Conservation (phyloP, 2,113 vertebrate species). For the Pelvicachromis taeniatus region DNA sequence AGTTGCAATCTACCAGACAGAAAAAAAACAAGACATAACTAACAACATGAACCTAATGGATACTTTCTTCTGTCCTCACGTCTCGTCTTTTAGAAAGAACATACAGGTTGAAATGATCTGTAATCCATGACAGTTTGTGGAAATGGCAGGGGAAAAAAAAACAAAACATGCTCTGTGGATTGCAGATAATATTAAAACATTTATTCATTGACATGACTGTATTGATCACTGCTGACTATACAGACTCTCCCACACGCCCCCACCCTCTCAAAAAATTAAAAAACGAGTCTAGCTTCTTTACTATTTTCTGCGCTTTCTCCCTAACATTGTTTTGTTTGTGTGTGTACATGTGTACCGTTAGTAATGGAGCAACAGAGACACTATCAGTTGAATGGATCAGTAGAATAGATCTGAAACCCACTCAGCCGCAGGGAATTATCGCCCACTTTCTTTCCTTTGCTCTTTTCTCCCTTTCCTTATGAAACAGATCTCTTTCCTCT, state of each 20-base stretch:
- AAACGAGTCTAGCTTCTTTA: background rate
- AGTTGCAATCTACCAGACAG: background rate
- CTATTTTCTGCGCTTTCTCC: background rate
- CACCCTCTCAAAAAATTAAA: background rate
- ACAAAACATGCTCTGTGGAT: background rate
- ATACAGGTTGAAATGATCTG: background rate
- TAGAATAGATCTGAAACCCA: constrained; percentile 46
- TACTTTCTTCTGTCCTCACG: background rate
- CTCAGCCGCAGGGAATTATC: constrained; percentile 40
- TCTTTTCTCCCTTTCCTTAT: background rate
- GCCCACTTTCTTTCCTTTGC: background rate
- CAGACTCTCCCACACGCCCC: background rate
- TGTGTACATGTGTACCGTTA: background rate
- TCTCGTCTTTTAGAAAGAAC: background rate
- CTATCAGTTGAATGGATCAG: constrained; percentile 40
- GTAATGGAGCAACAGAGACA: background rate
- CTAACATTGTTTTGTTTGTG: background rate
- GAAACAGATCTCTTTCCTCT: background rate
- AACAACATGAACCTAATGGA: background rate
- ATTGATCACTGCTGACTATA: background rate
- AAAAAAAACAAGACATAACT: background rate
- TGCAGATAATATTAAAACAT: background rate
- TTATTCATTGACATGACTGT: background rate
- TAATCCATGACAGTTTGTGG: background rate
- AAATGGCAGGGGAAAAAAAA: background rate